A percentile compares a stretch with the other conserved stretches of the same genome.
phyloP scores from a whole-genome alignment of 2,797 vertebrate species.

The Petrocephalus sullivani region DNA sequence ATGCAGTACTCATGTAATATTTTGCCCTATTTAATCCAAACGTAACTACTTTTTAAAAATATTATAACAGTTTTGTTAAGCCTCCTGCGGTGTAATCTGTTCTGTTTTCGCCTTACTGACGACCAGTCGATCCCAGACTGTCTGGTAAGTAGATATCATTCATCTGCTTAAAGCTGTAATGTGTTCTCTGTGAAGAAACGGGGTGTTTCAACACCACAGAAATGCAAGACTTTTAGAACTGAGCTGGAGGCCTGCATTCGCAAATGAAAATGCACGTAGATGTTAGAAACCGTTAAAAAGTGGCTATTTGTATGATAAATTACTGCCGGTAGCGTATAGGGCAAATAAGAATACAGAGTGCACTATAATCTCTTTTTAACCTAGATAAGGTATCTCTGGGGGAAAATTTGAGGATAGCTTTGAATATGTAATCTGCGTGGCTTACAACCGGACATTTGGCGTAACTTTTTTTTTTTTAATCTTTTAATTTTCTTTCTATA shows the following conservation, averaged over 20 bases:
- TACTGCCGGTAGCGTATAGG: neutral
- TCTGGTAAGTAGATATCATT: neutral
- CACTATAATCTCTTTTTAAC: constrained; percentile 16
- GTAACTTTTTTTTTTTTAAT: neutral
- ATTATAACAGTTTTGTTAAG: neutral
- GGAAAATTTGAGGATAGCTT: neutral
- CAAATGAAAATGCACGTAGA: neutral
- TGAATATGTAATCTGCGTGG: neutral
- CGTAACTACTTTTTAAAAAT: neutral
- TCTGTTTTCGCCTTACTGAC: neutral
- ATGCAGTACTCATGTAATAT: neutral
- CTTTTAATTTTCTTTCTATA: neutral
- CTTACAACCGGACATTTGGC: neutral
- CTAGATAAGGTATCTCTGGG: neutral
- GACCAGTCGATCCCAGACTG: neutral
- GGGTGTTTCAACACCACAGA: neutral
- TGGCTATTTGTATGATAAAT: constrained; percentile 5
- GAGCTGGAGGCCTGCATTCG: neutral
- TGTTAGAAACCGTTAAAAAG: neutral
- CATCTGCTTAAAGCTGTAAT: constrained; percentile 11
- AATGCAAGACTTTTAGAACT: neutral
- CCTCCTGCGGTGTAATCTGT: neutral
- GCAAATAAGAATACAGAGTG: constrained; percentile 7
- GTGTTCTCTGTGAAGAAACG: neutral
- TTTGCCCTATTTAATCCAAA: neutral